phyloP scores from a whole-genome alignment of 2,888 invertebrate genomes.

The Uloborus plumipes region DNA sequence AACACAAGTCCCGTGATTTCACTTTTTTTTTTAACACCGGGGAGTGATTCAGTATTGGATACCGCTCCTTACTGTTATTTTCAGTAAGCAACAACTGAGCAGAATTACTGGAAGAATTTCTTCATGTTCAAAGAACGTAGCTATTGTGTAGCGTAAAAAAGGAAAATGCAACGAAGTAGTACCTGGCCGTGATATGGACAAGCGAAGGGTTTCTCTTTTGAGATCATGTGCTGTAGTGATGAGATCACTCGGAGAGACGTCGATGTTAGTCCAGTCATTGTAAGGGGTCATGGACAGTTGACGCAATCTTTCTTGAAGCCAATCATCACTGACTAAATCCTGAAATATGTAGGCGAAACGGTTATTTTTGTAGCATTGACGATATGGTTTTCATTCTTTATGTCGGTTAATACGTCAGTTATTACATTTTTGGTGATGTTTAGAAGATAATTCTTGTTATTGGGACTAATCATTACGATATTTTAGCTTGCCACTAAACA shows the following conservation, averaged over 20 bases:
- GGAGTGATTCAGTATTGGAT: too few relatives aligned
- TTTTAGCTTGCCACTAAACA: too few relatives aligned
- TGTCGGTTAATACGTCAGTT: background rate
- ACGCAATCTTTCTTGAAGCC: constrained; percentile 52
- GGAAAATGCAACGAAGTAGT: background rate
- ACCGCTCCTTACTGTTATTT: too few relatives aligned
- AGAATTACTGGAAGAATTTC: too few relatives aligned
- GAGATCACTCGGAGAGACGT: constrained; percentile 56
- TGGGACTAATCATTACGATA: too few relatives aligned
- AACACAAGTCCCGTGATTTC: too few relatives aligned
- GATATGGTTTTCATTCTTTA: background rate
- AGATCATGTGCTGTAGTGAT: constrained; percentile 56
- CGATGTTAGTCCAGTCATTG: constrained; percentile 57
- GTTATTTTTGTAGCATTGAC: background rate
- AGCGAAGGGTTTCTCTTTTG: constrained; percentile 46
- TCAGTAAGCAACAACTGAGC: too few relatives aligned
- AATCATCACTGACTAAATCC: constrained; percentile 58
- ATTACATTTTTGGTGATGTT: too few relatives aligned
- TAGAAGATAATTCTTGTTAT: too few relatives aligned
- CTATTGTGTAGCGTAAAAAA: too few relatives aligned
- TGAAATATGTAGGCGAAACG: background rate
- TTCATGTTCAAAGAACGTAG: too few relatives aligned
- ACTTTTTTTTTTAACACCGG: too few relatives aligned
- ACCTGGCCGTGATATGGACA: constrained; percentile 40
- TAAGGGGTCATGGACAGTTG: constrained; percentile 56